These are phyloP conservation scores for Nixonia krombeini DNA, from an alignment of 1,140 invertebrate genomes.

Conservation along the genomic window DNA sequence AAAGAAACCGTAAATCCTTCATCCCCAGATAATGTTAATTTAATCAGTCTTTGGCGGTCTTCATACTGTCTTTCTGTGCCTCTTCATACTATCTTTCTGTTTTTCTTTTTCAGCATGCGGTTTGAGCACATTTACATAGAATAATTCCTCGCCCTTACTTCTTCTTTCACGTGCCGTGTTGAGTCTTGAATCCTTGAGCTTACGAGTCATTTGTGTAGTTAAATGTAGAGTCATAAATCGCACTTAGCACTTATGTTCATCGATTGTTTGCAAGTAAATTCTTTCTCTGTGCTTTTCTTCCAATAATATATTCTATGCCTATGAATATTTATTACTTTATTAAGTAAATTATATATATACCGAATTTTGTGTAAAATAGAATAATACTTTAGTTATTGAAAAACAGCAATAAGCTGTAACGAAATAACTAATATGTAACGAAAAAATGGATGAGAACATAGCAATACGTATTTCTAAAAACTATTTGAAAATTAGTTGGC, in stretches of 20 bases:
- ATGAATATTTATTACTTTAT: too few relatives aligned
- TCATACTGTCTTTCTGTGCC: too few relatives aligned
- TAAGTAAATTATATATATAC: too few relatives aligned
- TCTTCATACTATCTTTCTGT: slow-evolving; percentile 14
- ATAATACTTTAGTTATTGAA: too few relatives aligned
- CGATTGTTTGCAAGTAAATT: slow-evolving; percentile 3
- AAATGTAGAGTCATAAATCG: slow-evolving; percentile 2
- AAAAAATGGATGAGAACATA: too few relatives aligned
- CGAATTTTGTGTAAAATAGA: too few relatives aligned
- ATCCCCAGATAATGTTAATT: slow-evolving; percentile 4
- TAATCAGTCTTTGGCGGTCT: slow-evolving; percentile 1
- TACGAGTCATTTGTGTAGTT: slow-evolving; percentile 6
- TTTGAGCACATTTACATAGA: slow-evolving; percentile 17
- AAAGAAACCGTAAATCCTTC: slow-evolving; percentile 6
- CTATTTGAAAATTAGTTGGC: too few relatives aligned
- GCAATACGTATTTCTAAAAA: too few relatives aligned
- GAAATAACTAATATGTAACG: too few relatives aligned
- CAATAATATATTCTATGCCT: too few relatives aligned
- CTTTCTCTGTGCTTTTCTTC: background rate
- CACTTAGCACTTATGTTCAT: background rate
- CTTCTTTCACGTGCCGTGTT: slow-evolving; percentile 2
- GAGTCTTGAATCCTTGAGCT: slow-evolving; percentile 12
- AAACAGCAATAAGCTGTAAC: too few relatives aligned
- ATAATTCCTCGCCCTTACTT: slow-evolving; percentile 7
- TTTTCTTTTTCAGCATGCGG: slow-evolving; percentile 18